Evolutionary conservation across 2,888 invertebrate genomes (phyloP).

Genomic region (Girardia tigrina): DNA sequence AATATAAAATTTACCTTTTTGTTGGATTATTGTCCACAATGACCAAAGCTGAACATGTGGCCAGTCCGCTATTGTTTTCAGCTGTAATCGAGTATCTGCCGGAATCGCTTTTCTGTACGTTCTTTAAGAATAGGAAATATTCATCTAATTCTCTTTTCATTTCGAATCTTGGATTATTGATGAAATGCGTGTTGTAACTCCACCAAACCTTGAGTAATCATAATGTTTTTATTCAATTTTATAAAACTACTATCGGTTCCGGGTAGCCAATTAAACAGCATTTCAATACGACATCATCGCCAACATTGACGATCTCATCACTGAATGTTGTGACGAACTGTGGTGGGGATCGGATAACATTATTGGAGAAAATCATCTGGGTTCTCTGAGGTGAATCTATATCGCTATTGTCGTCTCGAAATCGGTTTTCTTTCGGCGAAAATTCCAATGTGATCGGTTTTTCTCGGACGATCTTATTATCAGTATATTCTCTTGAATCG

Average conservation of each 20-base stretch:
- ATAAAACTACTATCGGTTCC: slow-evolving; percentile 29
- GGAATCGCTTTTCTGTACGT: slow-evolving; percentile 29
- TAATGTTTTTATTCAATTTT: neutral
- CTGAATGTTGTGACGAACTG: slow-evolving; percentile 34
- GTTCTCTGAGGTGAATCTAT: neutral
- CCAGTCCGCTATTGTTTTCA: slow-evolving; percentile 36
- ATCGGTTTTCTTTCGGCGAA: neutral
- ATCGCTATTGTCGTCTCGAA: neutral
- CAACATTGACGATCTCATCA: slow-evolving; percentile 29
- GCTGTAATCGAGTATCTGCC: slow-evolving; percentile 37
- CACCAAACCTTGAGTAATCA: slow-evolving; percentile 33
- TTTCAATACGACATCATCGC: slow-evolving; percentile 34
- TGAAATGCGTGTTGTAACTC: slow-evolving; percentile 36
- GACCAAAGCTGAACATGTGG: slow-evolving; percentile 36
- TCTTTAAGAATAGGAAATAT: slow-evolving; percentile 26
- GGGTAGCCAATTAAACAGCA: slow-evolving; percentile 33
- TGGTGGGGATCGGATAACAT: slow-evolving; percentile 34
- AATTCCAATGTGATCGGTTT: neutral
- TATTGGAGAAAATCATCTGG: slow-evolving; percentile 29
- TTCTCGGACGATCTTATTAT: neutral
- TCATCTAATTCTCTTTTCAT: slow-evolving; percentile 21
- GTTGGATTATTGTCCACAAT: slow-evolving; percentile 31
- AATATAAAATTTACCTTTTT: slow-evolving; percentile 27
- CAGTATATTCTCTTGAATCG: neutral
- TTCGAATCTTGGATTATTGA: slow-evolving; percentile 21